A percentile compares a stretch with the other conserved stretches of the same genome.
Evolutionary conservation across 2,888 invertebrate species (phyloP).

Genomic region (Cephonodes hylas): DNA sequence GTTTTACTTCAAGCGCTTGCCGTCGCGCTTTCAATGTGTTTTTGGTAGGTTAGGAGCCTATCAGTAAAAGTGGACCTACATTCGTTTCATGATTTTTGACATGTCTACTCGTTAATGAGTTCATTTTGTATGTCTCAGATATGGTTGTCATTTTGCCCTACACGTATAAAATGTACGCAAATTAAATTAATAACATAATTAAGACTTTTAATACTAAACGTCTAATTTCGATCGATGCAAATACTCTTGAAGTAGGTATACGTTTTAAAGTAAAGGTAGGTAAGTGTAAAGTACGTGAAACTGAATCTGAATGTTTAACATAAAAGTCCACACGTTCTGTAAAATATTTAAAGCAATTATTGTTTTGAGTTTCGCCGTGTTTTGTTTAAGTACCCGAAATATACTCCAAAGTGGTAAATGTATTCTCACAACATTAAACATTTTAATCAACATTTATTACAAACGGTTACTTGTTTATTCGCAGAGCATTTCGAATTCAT

Average conservation of each 20-base stretch:
- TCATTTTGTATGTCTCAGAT: too few relatives aligned
- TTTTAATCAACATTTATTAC: not conserved
- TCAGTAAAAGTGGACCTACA: too few relatives aligned
- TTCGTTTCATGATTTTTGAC: too few relatives aligned
- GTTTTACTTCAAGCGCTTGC: not conserved
- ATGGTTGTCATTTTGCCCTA: not conserved
- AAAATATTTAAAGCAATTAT: not conserved
- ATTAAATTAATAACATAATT: too few relatives aligned
- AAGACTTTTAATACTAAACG: too few relatives aligned
- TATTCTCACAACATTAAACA: not conserved
- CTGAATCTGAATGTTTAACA: not conserved
- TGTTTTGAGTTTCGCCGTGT: not conserved
- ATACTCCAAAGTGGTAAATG: too few relatives aligned
- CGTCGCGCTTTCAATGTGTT: not conserved
- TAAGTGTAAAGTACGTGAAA: too few relatives aligned
- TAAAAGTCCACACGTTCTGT: not conserved
- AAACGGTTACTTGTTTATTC: not conserved
- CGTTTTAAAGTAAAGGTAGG: too few relatives aligned
- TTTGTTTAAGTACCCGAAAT: not conserved
- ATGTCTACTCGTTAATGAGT: too few relatives aligned
- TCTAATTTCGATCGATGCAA: too few relatives aligned
- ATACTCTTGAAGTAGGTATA: too few relatives aligned
- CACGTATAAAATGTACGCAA: not conserved
- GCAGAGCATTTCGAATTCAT: not conserved
- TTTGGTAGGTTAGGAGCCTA: too few relatives aligned